Percentiles rank a stretch among this genome's conserved stretches.
Evolutionary conservation across 2,113 vertebrate species (phyloP).

Genomic region (Ophthalmotilapia sp.): DNA sequence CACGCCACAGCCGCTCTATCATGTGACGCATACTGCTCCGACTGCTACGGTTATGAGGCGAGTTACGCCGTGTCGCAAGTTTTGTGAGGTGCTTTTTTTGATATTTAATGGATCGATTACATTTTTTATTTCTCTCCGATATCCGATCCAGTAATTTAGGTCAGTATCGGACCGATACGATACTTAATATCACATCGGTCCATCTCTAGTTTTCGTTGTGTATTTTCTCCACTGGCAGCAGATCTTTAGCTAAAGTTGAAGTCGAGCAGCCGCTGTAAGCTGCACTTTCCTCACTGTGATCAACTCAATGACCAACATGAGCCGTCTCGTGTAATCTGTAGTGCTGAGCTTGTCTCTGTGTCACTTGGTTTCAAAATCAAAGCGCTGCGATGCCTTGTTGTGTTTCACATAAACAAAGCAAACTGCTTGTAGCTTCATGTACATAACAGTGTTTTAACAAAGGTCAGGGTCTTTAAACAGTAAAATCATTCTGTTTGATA

Average conservation of each 20-base stretch:
- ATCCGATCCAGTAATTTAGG: neutral
- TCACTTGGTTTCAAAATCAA: neutral
- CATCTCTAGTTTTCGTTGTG: neutral
- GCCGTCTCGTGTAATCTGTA: neutral
- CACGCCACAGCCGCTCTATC: neutral
- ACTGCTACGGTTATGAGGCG: fast-evolving
- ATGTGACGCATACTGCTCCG: fast-evolving
- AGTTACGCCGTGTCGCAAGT: fast-evolving
- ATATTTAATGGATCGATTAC: neutral
- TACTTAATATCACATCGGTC: neutral
- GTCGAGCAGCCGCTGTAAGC: neutral
- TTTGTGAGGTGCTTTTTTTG: fast-evolving
- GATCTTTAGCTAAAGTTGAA: neutral
- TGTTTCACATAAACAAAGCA: neutral
- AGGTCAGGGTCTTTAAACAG: neutral
- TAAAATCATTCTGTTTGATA: neutral
- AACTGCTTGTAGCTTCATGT: neutral
- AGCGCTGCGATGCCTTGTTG: neutral
- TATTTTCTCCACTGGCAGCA: neutral
- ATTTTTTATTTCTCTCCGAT: neutral
- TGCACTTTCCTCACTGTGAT: neutral
- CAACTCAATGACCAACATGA: neutral
- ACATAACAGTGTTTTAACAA: neutral
- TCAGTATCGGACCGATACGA: neutral
- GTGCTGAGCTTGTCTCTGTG: neutral